phyloP scores from a whole-genome alignment of 2,113 vertebrate species.

The Notiomystis cincta region DNA sequence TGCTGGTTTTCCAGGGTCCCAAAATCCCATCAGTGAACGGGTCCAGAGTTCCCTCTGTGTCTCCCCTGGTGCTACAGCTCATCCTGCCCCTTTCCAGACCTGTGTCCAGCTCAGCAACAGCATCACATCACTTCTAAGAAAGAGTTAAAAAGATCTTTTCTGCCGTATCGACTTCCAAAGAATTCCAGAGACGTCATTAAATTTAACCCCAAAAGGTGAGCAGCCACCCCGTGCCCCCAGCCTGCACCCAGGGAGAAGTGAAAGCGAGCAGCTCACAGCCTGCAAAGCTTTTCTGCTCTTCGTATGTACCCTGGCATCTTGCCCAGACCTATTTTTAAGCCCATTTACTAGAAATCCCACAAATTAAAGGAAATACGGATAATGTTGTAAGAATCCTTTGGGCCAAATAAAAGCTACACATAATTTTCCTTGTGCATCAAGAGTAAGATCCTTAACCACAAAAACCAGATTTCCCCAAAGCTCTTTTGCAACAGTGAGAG shows the following conservation, averaged over 20 bases:
- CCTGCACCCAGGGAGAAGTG: slow-evolving; percentile 16
- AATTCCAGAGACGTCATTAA: neutral
- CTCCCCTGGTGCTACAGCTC: neutral
- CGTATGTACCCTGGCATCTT: slow-evolving; percentile 67
- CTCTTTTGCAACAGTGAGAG: slow-evolving; percentile 44
- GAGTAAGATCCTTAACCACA: slow-evolving; percentile 67
- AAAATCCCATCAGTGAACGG: accelerated
- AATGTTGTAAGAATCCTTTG: slow-evolving; percentile 77
- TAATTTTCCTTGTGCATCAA: slow-evolving; percentile 43
- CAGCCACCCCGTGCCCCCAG: neutral
- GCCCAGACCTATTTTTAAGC: slow-evolving; percentile 81
- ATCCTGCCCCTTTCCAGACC: neutral
- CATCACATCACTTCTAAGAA: accelerated
- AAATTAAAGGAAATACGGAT: slow-evolving; percentile 81
- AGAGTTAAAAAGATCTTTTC: neutral
- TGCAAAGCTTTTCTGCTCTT: slow-evolving; percentile 48
- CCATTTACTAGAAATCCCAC: slow-evolving; percentile 83
- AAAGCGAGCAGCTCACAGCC: slow-evolving; percentile 29
- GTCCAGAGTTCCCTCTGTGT: accelerated
- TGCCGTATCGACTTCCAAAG: neutral
- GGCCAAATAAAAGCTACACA: slow-evolving; percentile 69
- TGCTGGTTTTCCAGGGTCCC: neutral
- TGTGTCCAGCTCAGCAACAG: neutral
- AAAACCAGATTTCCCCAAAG: slow-evolving; percentile 62
- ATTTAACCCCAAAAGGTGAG: neutral